Conservation (phyloP, 1,140 invertebrate genomes). For the Brachionus rubens region DNA sequence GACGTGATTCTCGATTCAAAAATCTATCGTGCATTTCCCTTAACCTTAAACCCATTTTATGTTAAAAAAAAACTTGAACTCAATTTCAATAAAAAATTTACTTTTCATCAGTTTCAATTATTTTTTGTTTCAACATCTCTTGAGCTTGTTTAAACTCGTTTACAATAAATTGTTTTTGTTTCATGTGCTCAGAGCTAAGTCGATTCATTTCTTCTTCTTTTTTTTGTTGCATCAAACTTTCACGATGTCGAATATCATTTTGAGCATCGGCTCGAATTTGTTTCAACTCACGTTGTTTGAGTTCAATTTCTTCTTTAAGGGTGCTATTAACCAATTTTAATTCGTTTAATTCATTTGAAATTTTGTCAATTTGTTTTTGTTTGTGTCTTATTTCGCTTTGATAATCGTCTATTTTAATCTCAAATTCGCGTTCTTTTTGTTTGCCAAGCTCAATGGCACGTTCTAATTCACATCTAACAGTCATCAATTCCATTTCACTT, state of each 20-base stretch:
- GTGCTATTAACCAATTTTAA: constrained; percentile 48
- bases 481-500: constrained; percentile 51
- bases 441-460: constrained; percentile 56
- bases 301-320: constrained; percentile 39
- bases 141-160: constrained; percentile 57
- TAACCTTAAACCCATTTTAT: constrained; percentile 50
- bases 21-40: constrained; percentile 57
- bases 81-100: too few relatives aligned
- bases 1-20: constrained; percentile 55
- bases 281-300: constrained; percentile 51
- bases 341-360: constrained; percentile 53
- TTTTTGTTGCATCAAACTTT: constrained; percentile 51
- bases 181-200: constrained; percentile 52
- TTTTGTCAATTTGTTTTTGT: constrained; percentile 51
- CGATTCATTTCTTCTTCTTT: constrained; percentile 51
- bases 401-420: constrained; percentile 54
- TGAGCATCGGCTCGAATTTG: constrained; percentile 53
- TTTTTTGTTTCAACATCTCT: constrained; percentile 58
- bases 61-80: background rate
- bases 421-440: constrained; percentile 58
- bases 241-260: constrained; percentile 50
- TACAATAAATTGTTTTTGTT: constrained; percentile 54
- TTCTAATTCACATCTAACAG: constrained; percentile 56
- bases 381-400: constrained; percentile 54
- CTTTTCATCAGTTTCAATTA: constrained; percentile 55